Evolutionary conservation across 2,888 invertebrate genomes (phyloP).

Genomic region (Osmoderma eremita): DNA sequence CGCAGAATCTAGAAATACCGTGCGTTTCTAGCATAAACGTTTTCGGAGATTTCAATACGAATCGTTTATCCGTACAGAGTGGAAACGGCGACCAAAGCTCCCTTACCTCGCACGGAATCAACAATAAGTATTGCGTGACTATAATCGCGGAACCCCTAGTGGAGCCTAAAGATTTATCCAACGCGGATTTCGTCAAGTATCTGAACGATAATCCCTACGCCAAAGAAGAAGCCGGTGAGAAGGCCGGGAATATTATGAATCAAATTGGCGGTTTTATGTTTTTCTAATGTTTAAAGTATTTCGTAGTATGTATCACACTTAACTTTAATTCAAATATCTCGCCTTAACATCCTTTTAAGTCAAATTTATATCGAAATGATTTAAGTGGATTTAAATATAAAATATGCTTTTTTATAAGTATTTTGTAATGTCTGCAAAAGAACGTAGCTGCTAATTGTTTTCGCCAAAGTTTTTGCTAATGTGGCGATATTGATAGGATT

Average conservation of each 20-base stretch:
- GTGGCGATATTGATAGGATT: too few relatives aligned
- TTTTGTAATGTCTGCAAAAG: too few relatives aligned
- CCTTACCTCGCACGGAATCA: slow-evolving; percentile 32
- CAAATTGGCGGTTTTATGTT: slow-evolving; percentile 25
- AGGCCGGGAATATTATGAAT: slow-evolving; percentile 26
- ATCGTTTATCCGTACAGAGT: slow-evolving; percentile 29
- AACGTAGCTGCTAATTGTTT: too few relatives aligned
- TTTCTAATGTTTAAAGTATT: background rate
- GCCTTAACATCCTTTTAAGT: too few relatives aligned
- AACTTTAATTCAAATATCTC: too few relatives aligned
- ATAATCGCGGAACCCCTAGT: slow-evolving; percentile 48
- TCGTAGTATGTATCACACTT: too few relatives aligned
- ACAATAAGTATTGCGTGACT: slow-evolving; percentile 48
- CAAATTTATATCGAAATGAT: too few relatives aligned
- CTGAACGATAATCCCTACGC: slow-evolving; percentile 31
- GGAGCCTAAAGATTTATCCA: slow-evolving; percentile 34
- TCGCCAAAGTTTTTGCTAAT: too few relatives aligned
- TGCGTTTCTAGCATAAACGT: slow-evolving; percentile 48
- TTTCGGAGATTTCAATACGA: slow-evolving; percentile 43
- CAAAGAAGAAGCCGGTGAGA: slow-evolving; percentile 29
- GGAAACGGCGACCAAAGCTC: slow-evolving; percentile 3
- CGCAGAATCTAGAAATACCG: slow-evolving; percentile 49
- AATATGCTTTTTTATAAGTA: too few relatives aligned
- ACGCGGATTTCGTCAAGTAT: slow-evolving; percentile 34
- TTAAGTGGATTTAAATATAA: too few relatives aligned